These are phyloP conservation scores for Gymnoscopelus braueri DNA, from an alignment of 2,797 vertebrate genomes.

Conservation along the genomic window DNA sequence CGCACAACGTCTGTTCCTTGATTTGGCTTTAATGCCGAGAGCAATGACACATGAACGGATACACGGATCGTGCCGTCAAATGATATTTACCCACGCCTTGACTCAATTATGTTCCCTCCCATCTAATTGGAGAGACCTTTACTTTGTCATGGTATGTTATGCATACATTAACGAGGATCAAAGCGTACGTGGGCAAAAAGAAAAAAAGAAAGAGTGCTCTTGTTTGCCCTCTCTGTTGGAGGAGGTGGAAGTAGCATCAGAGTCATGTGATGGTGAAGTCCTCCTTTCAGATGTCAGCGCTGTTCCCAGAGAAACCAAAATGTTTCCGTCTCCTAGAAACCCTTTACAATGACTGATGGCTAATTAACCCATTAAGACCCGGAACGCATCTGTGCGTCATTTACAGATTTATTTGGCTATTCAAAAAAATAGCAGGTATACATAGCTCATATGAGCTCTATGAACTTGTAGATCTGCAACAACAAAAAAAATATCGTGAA, in stretches of 20 bases:
- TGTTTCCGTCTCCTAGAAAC: conserved; percentile 34
- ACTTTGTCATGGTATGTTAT: conserved; percentile 53
- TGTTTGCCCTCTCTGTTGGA: too few relatives aligned
- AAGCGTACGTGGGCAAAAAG: conserved; percentile 26
- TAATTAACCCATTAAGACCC: conserved; percentile 24
- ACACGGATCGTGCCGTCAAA: conserved; percentile 24
- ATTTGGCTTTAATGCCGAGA: conserved; percentile 38
- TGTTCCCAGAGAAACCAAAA: conserved; percentile 33
- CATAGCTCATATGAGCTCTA: too few relatives aligned
- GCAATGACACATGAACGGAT: conserved; percentile 19
- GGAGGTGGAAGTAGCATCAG: conserved; percentile 36
- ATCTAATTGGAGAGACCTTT: conserved; percentile 54
- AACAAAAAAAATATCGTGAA: too few relatives aligned
- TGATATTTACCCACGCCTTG: conserved; percentile 46
- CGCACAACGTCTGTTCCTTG: conserved; percentile 10
- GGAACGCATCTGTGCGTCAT: too few relatives aligned
- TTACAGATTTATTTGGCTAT: too few relatives aligned
- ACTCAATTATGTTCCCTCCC: conserved; percentile 51
- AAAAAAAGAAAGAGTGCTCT: conserved; percentile 6
- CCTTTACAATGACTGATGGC: conserved; percentile 46
- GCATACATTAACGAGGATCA: conserved; percentile 58
- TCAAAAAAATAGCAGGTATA: too few relatives aligned
- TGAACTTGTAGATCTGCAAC: too few relatives aligned
- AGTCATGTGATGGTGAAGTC: conserved; percentile 28
- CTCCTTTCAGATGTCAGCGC: conserved; percentile 50